phyloP scores from a whole-genome alignment of 2,797 vertebrate genomes.

The Florisuga fusca region DNA sequence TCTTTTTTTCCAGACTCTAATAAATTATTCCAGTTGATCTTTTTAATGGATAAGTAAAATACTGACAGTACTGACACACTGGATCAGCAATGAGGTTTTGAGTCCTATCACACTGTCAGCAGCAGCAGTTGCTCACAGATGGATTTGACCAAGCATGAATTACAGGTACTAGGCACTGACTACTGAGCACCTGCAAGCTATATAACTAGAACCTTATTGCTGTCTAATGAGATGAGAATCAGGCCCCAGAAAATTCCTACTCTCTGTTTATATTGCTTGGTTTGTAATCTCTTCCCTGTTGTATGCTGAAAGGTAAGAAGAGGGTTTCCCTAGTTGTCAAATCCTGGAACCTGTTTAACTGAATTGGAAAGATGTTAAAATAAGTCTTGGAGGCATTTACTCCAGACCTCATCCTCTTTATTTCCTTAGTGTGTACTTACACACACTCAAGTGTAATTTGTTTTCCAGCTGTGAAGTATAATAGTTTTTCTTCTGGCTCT shows the following conservation, averaged over 20 bases:
- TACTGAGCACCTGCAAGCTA: not conserved
- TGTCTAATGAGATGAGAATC: not conserved
- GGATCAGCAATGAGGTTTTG: not conserved
- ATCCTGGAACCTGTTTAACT: not conserved
- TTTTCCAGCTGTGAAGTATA: not conserved
- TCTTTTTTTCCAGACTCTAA: not conserved
- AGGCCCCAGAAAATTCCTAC: not conserved
- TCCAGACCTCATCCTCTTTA: conserved; percentile 18
- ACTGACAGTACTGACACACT: not conserved
- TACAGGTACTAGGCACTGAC: not conserved
- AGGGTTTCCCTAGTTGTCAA: not conserved
- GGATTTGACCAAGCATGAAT: not conserved
- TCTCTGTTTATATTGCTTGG: not conserved
- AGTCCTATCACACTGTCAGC: not conserved
- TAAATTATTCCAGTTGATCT: not conserved
- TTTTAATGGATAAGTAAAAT: not conserved
- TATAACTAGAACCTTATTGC: not conserved
- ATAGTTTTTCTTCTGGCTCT: not conserved
- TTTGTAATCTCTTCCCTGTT: not conserved
- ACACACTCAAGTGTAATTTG: not conserved
- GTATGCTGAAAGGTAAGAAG: not conserved
- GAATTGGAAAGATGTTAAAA: not conserved
- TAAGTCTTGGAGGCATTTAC: conserved; percentile 1
- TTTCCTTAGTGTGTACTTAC: conserved; percentile 1
- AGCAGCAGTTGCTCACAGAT: not conserved